phyloP scores from a whole-genome alignment of 2,888 invertebrate species.

The Helicoverpa assulta region DNA sequence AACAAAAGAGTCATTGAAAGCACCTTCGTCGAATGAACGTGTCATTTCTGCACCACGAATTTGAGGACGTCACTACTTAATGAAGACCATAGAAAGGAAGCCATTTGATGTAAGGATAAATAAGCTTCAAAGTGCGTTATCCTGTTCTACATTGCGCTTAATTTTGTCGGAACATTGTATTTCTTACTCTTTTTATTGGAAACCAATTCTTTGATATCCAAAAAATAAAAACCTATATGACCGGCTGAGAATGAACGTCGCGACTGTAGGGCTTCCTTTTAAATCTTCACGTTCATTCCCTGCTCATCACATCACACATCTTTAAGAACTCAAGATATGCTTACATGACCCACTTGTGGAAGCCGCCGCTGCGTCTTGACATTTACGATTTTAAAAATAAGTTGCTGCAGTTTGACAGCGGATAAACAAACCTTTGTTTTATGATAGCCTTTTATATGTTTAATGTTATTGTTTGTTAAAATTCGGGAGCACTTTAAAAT shows the following conservation, averaged over 20 bases:
- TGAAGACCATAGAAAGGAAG: neutral
- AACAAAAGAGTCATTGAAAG: slow-evolving; percentile 29
- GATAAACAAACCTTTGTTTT: slow-evolving; percentile 58
- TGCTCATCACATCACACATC: slow-evolving; percentile 47
- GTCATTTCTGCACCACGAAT: slow-evolving; percentile 8
- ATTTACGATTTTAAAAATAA: slow-evolving; percentile 66
- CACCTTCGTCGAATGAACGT: slow-evolving; percentile 10
- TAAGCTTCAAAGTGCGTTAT: neutral
- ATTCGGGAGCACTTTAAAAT: slow-evolving; percentile 20
- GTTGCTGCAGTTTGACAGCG: slow-evolving; percentile 54
- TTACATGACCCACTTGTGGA: slow-evolving; percentile 59
- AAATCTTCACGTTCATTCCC: slow-evolving; percentile 31
- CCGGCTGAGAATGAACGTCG: slow-evolving; percentile 1
- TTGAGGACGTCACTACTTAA: slow-evolving; percentile 1
- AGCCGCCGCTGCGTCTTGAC: slow-evolving; percentile 57
- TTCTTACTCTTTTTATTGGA: no score
- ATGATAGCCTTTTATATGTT: slow-evolving; percentile 39
- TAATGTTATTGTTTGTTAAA: slow-evolving; percentile 46
- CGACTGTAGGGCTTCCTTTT: slow-evolving; percentile 16
- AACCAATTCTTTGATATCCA: no score
- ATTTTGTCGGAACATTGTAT: no score
- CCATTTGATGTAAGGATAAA: no score
- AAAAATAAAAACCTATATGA: no score
- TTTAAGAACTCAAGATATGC: slow-evolving; percentile 49
- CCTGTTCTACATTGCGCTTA: no score